These are phyloP conservation scores for Sula dactylatra DNA, from an alignment of 2,113 vertebrate species.

Conservation along the genomic window DNA sequence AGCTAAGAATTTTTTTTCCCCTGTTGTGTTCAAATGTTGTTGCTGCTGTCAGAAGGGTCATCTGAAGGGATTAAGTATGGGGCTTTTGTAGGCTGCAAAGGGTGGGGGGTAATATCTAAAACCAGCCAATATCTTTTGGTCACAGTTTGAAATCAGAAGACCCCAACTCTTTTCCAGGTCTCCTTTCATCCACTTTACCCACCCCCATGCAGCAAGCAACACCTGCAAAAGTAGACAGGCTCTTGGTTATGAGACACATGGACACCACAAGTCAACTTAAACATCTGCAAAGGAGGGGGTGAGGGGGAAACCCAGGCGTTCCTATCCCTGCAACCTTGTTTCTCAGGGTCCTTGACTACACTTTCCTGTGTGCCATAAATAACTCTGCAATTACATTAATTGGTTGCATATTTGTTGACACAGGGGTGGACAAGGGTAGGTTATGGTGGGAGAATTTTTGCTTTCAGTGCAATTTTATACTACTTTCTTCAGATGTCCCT, in stretches of 20 bases:
- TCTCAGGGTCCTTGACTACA: conserved; percentile 72
- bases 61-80: conserved; percentile 62
- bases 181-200: conserved; percentile 47
- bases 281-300: conserved; percentile 64
- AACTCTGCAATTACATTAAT: conserved; percentile 84
- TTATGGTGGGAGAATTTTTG: conserved; percentile 65
- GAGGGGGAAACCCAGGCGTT: conserved; percentile 29
- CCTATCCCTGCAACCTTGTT: conserved; percentile 61
- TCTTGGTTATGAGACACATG: conserved; percentile 77
- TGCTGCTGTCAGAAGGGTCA: conserved; percentile 66
- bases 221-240: conserved; percentile 74
- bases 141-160: conserved; percentile 75
- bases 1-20: conserved; percentile 9
- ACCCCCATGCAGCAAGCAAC: conserved; percentile 62
- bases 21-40: conserved; percentile 45
- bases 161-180: conserved; percentile 50
- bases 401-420: conserved; percentile 85
- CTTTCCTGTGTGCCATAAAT: conserved; percentile 79
- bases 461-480: conserved; percentile 66
- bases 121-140: conserved; percentile 54
- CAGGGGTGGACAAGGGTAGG: conserved; percentile 52
- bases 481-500: conserved; percentile 56
- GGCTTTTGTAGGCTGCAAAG: conserved; percentile 41
- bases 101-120: conserved; percentile 5
- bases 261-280: conserved; percentile 73